A percentile compares a stretch with the other conserved stretches of the same genome.
Conservation (phyloP, 2,888 invertebrate genomes). For the Patella depressa region DNA sequence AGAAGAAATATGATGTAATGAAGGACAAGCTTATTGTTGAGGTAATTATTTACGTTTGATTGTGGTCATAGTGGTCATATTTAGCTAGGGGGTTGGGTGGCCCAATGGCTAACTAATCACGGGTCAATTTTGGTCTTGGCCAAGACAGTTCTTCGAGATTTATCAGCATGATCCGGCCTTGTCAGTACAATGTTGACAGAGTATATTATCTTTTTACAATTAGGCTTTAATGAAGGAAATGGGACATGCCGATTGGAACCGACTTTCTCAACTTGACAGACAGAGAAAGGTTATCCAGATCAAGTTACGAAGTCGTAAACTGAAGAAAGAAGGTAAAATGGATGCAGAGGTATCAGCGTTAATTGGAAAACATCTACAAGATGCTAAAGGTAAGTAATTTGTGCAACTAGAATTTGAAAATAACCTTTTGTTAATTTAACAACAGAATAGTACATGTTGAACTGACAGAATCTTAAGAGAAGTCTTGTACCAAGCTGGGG, state of each 20-base stretch:
- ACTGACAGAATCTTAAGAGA: no score
- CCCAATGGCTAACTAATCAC: no score
- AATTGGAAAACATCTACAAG: conserved; percentile 48
- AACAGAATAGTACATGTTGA: no score
- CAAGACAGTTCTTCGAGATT: no score
- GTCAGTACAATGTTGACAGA: no score
- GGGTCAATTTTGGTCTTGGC: no score
- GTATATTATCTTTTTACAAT: no score
- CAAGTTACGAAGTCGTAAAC: conserved; percentile 52
- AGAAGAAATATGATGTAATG: conserved; percentile 65
- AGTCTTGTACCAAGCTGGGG: no score
- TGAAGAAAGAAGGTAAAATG: conserved; percentile 52
- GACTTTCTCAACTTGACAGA: conserved; percentile 57
- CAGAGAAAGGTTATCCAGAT: conserved; percentile 56
- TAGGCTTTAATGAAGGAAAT: conserved; percentile 61
- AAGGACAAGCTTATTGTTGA: conserved; percentile 62
- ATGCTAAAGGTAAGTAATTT: conserved; percentile 47
- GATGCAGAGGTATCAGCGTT: conserved; percentile 49
- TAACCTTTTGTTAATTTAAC: no score
- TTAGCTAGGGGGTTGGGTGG: background rate
- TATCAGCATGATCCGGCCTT: no score
- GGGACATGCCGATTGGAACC: conserved; percentile 62
- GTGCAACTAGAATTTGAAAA: background rate
- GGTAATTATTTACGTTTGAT: conserved; percentile 37
- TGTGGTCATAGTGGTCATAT: background rate